Percentiles rank a stretch among this genome's conserved stretches.
Evolutionary conservation across 2,888 invertebrate species (phyloP).

Genomic region (Meiosimyza platycephala): DNA sequence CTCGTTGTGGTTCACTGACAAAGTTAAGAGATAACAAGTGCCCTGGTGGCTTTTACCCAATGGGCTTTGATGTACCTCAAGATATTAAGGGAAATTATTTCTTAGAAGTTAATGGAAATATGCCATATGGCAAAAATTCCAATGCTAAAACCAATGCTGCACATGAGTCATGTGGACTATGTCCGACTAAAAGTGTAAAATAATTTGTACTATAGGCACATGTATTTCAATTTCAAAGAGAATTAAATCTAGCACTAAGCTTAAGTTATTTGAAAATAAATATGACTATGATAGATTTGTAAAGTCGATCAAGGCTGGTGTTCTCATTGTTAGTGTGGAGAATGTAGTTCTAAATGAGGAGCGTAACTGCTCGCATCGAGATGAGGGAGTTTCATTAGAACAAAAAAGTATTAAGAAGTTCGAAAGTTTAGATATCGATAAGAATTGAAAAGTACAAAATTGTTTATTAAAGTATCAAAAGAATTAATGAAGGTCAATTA

Average conservation of each 20-base stretch:
- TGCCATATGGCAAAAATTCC: conserved; percentile 56
- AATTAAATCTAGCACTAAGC: no score
- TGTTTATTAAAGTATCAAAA: no score
- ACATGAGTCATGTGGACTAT: conserved; percentile 30
- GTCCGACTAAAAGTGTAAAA: background rate
- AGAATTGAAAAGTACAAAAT: no score
- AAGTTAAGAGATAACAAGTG: conserved; percentile 56
- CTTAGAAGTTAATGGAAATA: conserved; percentile 54
- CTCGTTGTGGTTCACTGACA: conserved; percentile 60
- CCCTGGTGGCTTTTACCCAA: conserved; percentile 51
- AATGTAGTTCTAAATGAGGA: no score
- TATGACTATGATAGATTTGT: no score
- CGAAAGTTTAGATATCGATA: no score
- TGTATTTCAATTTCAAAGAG: no score
- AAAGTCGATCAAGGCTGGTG: conserved; percentile 17
- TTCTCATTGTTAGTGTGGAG: background rate
- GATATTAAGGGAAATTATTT: conserved; percentile 62
- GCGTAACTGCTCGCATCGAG: no score
- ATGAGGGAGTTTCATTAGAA: no score
- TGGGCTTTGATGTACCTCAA: conserved; percentile 60
- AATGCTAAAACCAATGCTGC: background rate
- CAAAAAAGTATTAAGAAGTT: no score
- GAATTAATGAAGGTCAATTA: no score
- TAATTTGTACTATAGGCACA: background rate
- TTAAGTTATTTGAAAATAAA: no score